Base-by-base conservation (phyloP, 2,888 invertebrate species). In the Eristalinus sepulchralis region DNA sequence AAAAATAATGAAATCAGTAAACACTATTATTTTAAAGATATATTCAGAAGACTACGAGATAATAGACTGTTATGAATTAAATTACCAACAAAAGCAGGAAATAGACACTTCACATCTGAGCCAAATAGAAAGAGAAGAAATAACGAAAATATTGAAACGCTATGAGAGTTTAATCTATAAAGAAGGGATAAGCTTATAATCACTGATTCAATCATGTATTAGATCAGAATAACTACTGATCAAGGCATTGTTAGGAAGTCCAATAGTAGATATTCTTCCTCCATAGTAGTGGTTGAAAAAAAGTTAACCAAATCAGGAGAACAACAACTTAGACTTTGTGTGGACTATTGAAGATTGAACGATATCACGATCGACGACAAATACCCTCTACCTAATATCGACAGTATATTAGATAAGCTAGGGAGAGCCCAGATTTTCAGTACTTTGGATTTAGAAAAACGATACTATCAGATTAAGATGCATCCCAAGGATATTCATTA, bases 161-260 rank as follows among this genome's bases (percentile, higher is more conserved):
- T 70, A 36, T 39, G 22, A 70, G 36, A 39, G 39, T 60, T 71
- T 71, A 17, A 71, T 71, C 17, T 71, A 39, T 39, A 60, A 71
- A 60, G 70, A 60, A 60, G 60, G 11, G 3, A 60, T 27, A 39
- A 8, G 10, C 53, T 53, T 53, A n/a, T 2, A 13, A 53, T 8
- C 1, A 53, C 53, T 2, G 1, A 53, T 53, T 53, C 53, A 53
- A 53, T 53, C 17, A 53, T 10, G 53, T n/a, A 53, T 53, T 4
- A 53, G 53, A 53, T 53, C 53, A 53, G 39, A 39, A 39, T 6
- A 6, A 39, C 39, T 6, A 60, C 60, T 8, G 62, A 62, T 31
- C 62, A 62, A 17, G 62, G 62, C 33, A 62, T 62, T 31, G 62
- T 62, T 62, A 13, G 31, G 33, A 62, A 62, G n/a, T 62, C 62